A percentile compares a stretch with the other conserved stretches of the same genome.
These are phyloP conservation scores for Acanthosoma haemorrhoidale DNA, from an alignment of 2,888 invertebrate species.

Conservation along the genomic window DNA sequence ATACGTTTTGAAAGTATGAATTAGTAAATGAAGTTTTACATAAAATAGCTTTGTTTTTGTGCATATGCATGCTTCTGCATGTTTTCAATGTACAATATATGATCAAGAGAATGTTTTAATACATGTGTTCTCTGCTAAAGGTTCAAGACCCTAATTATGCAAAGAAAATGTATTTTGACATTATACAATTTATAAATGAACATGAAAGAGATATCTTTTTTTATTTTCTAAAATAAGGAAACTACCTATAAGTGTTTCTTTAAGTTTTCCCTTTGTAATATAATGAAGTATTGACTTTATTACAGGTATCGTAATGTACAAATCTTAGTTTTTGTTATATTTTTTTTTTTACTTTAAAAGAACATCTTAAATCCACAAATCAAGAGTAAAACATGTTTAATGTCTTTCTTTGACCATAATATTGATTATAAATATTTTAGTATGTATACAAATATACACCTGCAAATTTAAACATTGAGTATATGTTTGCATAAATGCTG, in stretches of 20 bases:
- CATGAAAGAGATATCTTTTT: not conserved
- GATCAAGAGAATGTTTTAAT: not conserved
- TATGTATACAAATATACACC: not conserved
- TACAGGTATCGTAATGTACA: not conserved
- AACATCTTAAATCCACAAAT: not conserved
- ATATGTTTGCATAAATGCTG: not conserved
- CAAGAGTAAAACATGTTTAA: not conserved
- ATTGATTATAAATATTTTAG: not conserved
- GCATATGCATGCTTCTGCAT: not conserved
- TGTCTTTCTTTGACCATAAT: not conserved
- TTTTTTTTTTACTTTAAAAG: not conserved
- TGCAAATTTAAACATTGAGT: not conserved
- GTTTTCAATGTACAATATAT: not conserved
- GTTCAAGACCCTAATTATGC: not conserved
- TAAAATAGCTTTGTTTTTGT: not conserved
- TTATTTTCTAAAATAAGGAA: not conserved
- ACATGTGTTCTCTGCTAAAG: not conserved
- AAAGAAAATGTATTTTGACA: not conserved
- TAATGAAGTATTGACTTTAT: constrained; percentile 3
- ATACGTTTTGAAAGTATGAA: not conserved
- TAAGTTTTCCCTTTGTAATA: not conserved
- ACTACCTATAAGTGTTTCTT: not conserved
- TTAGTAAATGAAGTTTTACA: not conserved
- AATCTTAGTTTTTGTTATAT: not conserved
- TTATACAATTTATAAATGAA: not conserved